These are phyloP conservation scores for Chalcis sispes DNA, from an alignment of 2,888 invertebrate species.

Conservation along the genomic window DNA sequence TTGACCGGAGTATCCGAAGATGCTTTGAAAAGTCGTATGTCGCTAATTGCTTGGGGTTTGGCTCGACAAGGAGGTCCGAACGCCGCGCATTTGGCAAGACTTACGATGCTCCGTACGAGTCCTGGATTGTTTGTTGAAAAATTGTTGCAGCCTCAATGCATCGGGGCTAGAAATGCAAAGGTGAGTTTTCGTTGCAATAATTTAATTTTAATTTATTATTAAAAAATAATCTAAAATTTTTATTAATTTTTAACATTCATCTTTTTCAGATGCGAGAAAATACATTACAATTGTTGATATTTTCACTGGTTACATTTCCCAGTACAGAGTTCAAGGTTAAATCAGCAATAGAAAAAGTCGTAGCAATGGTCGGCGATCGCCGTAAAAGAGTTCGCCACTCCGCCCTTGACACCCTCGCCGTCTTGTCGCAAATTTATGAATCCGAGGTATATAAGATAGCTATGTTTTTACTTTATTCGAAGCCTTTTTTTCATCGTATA, in stretches of 20 bases:
- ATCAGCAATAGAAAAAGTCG: constrained; percentile 68
- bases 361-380: constrained; percentile 77
- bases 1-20: constrained; percentile 70
- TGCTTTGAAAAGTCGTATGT: constrained; percentile 73
- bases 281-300: constrained; percentile 86
- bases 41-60: constrained; percentile 75
- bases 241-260: not conserved
- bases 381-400: constrained; percentile 87
- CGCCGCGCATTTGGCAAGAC: constrained; percentile 74
- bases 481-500: too few species aligned
- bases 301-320: constrained; percentile 86
- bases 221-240: not conserved
- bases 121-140: constrained; percentile 78
- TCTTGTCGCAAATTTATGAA: constrained; percentile 82
- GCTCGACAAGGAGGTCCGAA: constrained; percentile 77
- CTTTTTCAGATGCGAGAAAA: constrained; percentile 82
- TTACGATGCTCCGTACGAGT: constrained; percentile 76
- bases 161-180: constrained; percentile 72
- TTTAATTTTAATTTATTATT: too few species aligned
- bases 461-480: too few species aligned
- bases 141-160: constrained; percentile 76
- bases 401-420: constrained; percentile 87
- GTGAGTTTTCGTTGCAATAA: constrained; percentile 56
- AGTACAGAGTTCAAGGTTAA: constrained; percentile 80
- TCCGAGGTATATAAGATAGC: constrained; percentile 71